These are phyloP conservation scores for Cygnus atratus DNA, from an alignment of 2,113 vertebrate genomes.

Conservation along the genomic window DNA sequence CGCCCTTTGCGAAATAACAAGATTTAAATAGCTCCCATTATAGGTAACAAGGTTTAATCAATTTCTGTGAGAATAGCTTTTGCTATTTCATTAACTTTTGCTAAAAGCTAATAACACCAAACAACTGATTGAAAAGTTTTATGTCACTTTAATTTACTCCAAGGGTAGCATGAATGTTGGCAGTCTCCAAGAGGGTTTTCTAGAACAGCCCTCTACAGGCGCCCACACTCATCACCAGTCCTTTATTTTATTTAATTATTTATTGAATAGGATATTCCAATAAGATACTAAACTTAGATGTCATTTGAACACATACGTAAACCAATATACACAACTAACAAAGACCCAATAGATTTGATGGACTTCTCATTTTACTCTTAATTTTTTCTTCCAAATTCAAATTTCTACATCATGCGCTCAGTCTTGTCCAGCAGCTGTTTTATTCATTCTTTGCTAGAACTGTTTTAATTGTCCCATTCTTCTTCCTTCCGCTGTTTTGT, in stretches of 20 bases:
- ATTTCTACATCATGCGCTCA: neutral
- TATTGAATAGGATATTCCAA: neutral
- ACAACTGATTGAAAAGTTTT: too few species aligned
- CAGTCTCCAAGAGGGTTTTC: too few species aligned
- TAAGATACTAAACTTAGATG: neutral
- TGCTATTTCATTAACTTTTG: too few species aligned
- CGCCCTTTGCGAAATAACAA: too few species aligned
- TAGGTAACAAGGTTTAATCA: too few species aligned
- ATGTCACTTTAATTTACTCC: too few species aligned
- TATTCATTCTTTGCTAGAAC: neutral
- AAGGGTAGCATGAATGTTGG: too few species aligned
- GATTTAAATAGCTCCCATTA: too few species aligned
- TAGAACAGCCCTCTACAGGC: too few species aligned
- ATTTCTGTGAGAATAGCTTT: too few species aligned
- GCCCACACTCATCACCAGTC: neutral
- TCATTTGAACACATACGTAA: accelerated
- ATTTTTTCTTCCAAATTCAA: neutral
- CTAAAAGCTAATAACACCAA: too few species aligned
- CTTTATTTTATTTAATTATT: neutral
- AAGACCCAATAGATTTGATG: neutral
- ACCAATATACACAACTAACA: neutral
- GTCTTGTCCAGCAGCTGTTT: neutral
- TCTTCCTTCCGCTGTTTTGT: neutral
- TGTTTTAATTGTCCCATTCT: neutral
- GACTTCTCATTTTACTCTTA: neutral